phyloP scores from a whole-genome alignment of 2,113 vertebrate genomes.

The Limnothrissa miodon region DNA sequence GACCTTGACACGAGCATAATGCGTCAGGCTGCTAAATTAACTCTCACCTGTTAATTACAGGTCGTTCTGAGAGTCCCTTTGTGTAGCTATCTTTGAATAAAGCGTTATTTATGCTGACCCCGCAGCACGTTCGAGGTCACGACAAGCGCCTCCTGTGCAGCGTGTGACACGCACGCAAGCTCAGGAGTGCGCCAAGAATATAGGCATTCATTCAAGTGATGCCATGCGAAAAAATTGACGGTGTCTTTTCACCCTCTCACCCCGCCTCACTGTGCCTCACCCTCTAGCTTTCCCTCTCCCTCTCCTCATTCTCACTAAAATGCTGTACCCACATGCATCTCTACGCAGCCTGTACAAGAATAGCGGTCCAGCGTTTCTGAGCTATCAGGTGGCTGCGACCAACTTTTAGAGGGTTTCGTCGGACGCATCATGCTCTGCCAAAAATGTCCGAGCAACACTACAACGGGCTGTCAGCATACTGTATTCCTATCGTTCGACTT shows the following conservation, averaged over 20 bases:
- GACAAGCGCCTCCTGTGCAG: conserved; percentile 1
- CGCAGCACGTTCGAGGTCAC: neutral
- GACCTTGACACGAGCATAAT: neutral
- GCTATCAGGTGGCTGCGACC: conserved; percentile 57
- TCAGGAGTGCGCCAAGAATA: neutral
- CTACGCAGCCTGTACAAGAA: conserved; percentile 33
- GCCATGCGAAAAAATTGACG: conserved; percentile 20
- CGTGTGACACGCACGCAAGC: neutral
- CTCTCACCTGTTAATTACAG: neutral
- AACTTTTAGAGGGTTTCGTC: conserved; percentile 46
- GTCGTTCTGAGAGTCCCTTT: neutral
- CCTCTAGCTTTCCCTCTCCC: conserved; percentile 17
- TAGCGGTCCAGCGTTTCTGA: conserved; percentile 45
- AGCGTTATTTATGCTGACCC: neutral
- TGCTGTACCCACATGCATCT: conserved; percentile 46
- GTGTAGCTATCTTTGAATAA: neutral
- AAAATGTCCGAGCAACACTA: conserved; percentile 16
- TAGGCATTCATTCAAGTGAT: conserved; percentile 30
- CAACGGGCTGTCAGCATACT: neutral
- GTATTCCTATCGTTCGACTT: neutral
- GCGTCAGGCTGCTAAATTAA: neutral
- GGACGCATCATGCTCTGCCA: conserved; percentile 16
- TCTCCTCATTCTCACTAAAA: neutral
- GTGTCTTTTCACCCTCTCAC: neutral
- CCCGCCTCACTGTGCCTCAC: conserved; percentile 16